Percentiles rank a stretch among this genome's conserved stretches.
These are phyloP conservation scores for Laspeyria flexula DNA, from an alignment of 2,888 invertebrate species.

Conservation along the genomic window DNA sequence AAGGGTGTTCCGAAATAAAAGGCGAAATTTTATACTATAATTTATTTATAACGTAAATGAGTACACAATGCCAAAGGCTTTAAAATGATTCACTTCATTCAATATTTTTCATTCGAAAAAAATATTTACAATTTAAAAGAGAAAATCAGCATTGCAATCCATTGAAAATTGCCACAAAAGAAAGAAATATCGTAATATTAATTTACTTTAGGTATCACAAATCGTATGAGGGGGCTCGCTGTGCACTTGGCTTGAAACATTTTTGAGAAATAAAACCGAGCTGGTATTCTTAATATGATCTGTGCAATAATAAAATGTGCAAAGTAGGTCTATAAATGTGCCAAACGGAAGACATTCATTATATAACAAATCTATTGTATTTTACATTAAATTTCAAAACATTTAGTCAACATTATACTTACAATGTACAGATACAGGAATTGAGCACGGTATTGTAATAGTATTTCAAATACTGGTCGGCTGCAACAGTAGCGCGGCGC, in stretches of 20 bases:
- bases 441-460: constrained; percentile 79
- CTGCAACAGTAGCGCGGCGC: constrained; percentile 32
- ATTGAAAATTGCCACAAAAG: constrained; percentile 73
- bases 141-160: constrained; percentile 80
- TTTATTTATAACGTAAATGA: constrained; percentile 87
- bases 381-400: constrained; percentile 72
- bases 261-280: constrained; percentile 53
- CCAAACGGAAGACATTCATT: constrained; percentile 88
- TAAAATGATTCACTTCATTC: constrained; percentile 83
- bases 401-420: constrained; percentile 78
- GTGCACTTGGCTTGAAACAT: constrained; percentile 76
- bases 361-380: constrained; percentile 96
- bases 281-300: constrained; percentile 53
- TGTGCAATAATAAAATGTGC: constrained; percentile 80
- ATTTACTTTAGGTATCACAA: constrained; percentile 77
- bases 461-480: constrained; percentile 75
- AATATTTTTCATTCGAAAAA: constrained; percentile 80
- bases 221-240: constrained; percentile 77
- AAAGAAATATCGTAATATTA: constrained; percentile 64
- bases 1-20: constrained; percentile 58
- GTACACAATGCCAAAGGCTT: constrained; percentile 86
- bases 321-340: constrained; percentile 77
- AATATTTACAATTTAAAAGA: constrained; percentile 81
- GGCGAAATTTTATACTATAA: constrained; percentile 78
- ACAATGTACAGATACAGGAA: constrained; percentile 82